These are phyloP conservation scores for Crotalus helleri DNA, from an alignment of 2,113 vertebrate genomes.

Conservation along the genomic window DNA sequence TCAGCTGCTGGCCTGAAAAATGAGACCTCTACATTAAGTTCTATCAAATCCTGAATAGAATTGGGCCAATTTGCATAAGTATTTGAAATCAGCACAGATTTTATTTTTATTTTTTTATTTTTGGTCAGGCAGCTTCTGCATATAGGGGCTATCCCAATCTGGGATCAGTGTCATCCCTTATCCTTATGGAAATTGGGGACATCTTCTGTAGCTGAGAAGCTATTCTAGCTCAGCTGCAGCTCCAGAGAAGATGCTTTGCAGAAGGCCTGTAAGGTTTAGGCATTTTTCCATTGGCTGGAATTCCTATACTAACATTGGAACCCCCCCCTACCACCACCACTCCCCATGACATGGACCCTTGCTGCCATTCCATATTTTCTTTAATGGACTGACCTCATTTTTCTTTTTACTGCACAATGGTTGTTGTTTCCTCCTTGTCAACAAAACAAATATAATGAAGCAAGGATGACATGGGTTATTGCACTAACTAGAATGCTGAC, in stretches of 20 bases:
- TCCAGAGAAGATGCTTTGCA: not conserved
- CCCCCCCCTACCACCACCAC: not conserved
- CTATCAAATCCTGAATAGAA: not conserved
- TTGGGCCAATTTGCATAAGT: not conserved
- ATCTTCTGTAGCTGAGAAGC: not conserved
- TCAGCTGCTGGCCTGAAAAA: not conserved
- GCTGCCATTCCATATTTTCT: not conserved
- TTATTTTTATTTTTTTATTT: not conserved
- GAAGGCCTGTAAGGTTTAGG: not conserved
- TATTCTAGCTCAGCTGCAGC: not conserved
- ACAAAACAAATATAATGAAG: not conserved
- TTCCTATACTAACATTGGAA: not conserved
- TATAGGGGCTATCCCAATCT: not conserved
- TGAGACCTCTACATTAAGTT: not conserved
- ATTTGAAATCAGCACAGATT: not conserved
- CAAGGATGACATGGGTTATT: not conserved
- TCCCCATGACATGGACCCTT: not conserved
- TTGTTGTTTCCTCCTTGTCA: not conserved
- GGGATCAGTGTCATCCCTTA: not conserved
- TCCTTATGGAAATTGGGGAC: not conserved
- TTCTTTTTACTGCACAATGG: not conserved
- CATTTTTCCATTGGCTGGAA: not conserved
- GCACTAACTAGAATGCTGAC: not conserved
- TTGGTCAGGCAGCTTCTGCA: not conserved
- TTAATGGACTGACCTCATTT: not conserved